These are phyloP conservation scores for Entomyzon cyanotis DNA, from an alignment of 2,113 vertebrate species.

Conservation along the genomic window DNA sequence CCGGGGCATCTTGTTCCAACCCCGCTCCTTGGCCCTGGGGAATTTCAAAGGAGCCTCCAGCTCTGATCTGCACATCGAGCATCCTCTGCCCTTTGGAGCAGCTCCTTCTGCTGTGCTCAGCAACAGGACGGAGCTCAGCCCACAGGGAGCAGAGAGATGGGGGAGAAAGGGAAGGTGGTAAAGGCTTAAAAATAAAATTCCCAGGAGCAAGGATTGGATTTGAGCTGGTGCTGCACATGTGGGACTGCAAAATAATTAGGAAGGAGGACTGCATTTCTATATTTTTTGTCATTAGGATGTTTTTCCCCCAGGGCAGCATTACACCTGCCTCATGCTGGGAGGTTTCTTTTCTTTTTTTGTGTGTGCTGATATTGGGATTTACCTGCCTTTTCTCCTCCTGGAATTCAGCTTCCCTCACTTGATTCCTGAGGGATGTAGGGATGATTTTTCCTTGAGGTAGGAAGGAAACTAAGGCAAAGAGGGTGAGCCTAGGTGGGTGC, in stretches of 20 bases:
- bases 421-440: background rate
- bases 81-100: background rate
- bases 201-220: background rate
- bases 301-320: background rate
- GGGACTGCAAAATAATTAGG: background rate
- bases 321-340: background rate
- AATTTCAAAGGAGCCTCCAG: constrained; percentile 20
- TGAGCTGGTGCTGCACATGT: fast-evolving
- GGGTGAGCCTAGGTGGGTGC: too few relatives aligned
- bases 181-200: background rate
- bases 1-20: background rate
- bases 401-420: background rate
- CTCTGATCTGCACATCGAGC: background rate
- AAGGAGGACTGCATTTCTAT: background rate
- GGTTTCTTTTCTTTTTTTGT: background rate
- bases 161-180: background rate
- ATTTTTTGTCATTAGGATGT: background rate
- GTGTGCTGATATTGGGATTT: background rate
- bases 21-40: background rate
- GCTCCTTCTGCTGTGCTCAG: background rate
- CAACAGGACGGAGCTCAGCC: background rate
- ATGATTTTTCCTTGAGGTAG: background rate
- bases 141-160: fast-evolving
- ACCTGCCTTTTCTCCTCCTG: background rate
- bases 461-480: background rate